Evolutionary conservation across 2,888 invertebrate species (phyloP).

Genomic region (Ichneumoninae sp.): DNA sequence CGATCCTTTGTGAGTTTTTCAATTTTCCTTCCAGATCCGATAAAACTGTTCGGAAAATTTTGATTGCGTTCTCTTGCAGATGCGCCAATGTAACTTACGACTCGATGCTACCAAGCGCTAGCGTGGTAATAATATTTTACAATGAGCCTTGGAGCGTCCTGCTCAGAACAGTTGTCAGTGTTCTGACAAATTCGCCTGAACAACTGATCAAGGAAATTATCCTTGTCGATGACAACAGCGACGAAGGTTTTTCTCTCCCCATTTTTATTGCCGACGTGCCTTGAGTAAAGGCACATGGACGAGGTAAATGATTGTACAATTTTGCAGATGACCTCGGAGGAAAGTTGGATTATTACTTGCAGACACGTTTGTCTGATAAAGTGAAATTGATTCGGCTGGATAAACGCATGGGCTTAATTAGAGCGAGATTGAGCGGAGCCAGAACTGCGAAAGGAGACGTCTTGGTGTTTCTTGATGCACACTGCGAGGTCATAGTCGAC

Average conservation of each 20-base stretch:
- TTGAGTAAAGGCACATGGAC: constrained; percentile 20
- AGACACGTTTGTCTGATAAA: constrained; percentile 89
- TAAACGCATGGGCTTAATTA: constrained; percentile 93
- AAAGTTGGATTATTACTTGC: constrained; percentile 92
- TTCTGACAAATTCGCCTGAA: constrained; percentile 91
- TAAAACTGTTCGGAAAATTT: constrained; percentile 25
- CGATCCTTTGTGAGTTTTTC: constrained; percentile 85
- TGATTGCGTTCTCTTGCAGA: constrained; percentile 82
- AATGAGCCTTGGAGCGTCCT: constrained; percentile 96
- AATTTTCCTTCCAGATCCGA: constrained; percentile 16
- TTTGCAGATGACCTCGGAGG: constrained; percentile 88
- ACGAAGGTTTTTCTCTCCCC: constrained; percentile 85
- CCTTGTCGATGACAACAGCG: constrained; percentile 97
- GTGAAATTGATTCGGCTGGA: constrained; percentile 91
- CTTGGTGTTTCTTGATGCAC: constrained; percentile 95
- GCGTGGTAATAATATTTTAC: constrained; percentile 94
- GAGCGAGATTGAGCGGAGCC: constrained; percentile 96
- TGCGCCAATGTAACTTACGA: constrained; percentile 88
- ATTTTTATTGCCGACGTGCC: background rate
- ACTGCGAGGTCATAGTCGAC: constrained; percentile 92
- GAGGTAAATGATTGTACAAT: constrained; percentile 38
- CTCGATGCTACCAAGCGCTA: constrained; percentile 88
- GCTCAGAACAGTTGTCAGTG: constrained; percentile 94
- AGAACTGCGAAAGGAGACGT: constrained; percentile 92
- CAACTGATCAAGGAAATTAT: constrained; percentile 95